Conservation (phyloP, 2,797 vertebrate genomes). For the Megaceryle alcyon region DNA sequence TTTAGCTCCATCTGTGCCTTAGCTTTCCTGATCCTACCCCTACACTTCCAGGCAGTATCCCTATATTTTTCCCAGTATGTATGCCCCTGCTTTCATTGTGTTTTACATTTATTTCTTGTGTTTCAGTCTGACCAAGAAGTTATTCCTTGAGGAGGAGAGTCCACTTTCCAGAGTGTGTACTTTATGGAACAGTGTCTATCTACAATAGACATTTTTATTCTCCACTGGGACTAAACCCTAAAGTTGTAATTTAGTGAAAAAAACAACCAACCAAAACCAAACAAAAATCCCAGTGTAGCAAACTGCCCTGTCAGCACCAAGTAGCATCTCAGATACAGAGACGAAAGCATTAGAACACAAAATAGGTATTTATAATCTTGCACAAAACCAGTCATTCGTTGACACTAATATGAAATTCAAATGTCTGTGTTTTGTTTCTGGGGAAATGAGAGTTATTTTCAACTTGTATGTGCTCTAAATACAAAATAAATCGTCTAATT, state of each 20-base stretch:
- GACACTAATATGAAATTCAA: background rate
- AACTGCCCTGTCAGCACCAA: background rate
- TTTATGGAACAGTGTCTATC: background rate
- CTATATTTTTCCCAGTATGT: background rate
- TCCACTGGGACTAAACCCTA: background rate
- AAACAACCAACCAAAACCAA: background rate
- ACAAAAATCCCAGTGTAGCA: background rate
- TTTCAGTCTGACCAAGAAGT: background rate
- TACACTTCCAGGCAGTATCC: background rate
- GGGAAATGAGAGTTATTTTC: background rate
- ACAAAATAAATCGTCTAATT: background rate
- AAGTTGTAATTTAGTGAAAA: background rate
- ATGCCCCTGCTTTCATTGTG: fast-evolving
- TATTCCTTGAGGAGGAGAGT: background rate
- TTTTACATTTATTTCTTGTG: background rate
- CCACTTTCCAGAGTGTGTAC: background rate
- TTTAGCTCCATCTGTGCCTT: background rate
- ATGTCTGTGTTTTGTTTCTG: background rate
- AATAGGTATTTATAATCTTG: background rate
- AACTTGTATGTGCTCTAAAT: background rate
- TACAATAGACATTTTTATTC: background rate
- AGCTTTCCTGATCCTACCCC: too few species aligned
- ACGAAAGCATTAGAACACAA: background rate
- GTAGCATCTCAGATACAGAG: background rate
- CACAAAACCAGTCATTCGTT: background rate